A percentile compares a stretch with the other conserved stretches of the same genome.
These are phyloP conservation scores for Hemistola chrysoprasaria DNA, from an alignment of 2,888 invertebrate species.

Conservation along the genomic window DNA sequence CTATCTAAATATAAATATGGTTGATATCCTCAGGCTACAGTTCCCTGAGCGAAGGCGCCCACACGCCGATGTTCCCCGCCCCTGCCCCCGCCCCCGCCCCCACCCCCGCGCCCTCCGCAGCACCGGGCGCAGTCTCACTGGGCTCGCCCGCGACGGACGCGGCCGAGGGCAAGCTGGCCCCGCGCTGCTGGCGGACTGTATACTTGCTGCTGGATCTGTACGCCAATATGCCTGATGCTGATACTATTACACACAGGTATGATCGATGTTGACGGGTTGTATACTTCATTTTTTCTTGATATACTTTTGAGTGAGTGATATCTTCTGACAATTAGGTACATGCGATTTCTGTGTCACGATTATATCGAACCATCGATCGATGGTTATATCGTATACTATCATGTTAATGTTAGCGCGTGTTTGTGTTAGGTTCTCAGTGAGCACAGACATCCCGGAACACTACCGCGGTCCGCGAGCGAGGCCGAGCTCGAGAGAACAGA, in stretches of 20 bases:
- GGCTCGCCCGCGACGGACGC: slow-evolving; percentile 26
- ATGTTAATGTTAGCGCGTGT: slow-evolving; percentile 3
- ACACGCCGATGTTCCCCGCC: slow-evolving; percentile 83
- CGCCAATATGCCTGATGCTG: slow-evolving; percentile 96
- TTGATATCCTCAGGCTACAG: slow-evolving; percentile 92
- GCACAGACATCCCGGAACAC: slow-evolving; percentile 86
- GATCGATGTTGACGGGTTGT: too few species aligned
- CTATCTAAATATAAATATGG: too few species aligned
- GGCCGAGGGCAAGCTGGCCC: slow-evolving; percentile 73
- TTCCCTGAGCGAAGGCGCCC: slow-evolving; percentile 88
- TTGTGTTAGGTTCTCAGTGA: slow-evolving; percentile 84
- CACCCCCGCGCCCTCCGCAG: slow-evolving; percentile 82
- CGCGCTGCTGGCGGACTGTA: slow-evolving; percentile 97
- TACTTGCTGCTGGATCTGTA: slow-evolving; percentile 96
- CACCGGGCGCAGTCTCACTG: slow-evolving; percentile 11
- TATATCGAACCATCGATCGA: too few species aligned
- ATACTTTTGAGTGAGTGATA: too few species aligned
- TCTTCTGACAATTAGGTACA: too few species aligned
- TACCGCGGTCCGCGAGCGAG: slow-evolving; percentile 71
- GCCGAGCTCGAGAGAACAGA: slow-evolving; percentile 64
- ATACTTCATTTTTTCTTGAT: too few species aligned
- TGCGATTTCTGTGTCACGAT: too few species aligned
- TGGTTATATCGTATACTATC: too few species aligned
- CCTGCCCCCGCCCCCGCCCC: slow-evolving; percentile 15
- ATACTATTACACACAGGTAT: slow-evolving; percentile 91